A percentile compares a stretch with the other conserved stretches of the same genome.
These are phyloP conservation scores for Acanthaster planci DNA, from an alignment of 35 echinoderm and acorn worm genomes.

Conservation along the genomic window DNA sequence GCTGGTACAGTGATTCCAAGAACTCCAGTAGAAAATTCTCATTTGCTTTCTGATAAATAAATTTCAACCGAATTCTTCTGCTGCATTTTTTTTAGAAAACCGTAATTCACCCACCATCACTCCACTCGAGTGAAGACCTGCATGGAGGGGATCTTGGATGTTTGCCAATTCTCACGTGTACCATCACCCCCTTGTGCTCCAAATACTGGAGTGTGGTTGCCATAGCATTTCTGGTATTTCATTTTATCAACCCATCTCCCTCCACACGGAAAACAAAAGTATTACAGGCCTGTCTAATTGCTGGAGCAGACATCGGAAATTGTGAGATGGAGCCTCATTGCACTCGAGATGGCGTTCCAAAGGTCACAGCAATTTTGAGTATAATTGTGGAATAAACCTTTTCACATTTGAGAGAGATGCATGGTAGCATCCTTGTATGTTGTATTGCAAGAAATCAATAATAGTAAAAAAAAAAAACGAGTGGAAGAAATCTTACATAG, in stretches of 20 bases:
- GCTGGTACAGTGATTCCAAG: too few species aligned
- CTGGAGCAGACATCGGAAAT: constrained; percentile 19
- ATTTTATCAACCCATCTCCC: not conserved
- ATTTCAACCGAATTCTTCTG: too few species aligned
- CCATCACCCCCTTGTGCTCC: not conserved
- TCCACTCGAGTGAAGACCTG: too few species aligned
- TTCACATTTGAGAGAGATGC: not conserved
- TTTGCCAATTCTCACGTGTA: not conserved
- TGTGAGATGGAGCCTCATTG: not conserved
- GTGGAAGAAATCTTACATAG: too few species aligned
- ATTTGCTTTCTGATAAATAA: too few species aligned
- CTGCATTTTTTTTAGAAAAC: too few species aligned
- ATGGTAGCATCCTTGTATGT: not conserved
- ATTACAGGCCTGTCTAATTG: not conserved
- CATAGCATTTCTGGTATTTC: constrained; percentile 5
- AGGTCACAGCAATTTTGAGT: not conserved
- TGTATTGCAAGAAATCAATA: constrained; percentile 4
- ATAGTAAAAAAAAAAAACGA: too few species aligned
- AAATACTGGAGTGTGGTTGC: not conserved
- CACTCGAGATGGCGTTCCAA: constrained; percentile 12
- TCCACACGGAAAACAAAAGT: not conserved
- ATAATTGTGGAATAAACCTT: not conserved
- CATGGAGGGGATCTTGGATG: too few species aligned
- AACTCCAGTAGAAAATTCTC: too few species aligned
- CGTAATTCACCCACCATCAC: too few species aligned